Base-by-base conservation (phyloP, 1,140 invertebrate species). In the Monochamus saltuarius region DNA sequence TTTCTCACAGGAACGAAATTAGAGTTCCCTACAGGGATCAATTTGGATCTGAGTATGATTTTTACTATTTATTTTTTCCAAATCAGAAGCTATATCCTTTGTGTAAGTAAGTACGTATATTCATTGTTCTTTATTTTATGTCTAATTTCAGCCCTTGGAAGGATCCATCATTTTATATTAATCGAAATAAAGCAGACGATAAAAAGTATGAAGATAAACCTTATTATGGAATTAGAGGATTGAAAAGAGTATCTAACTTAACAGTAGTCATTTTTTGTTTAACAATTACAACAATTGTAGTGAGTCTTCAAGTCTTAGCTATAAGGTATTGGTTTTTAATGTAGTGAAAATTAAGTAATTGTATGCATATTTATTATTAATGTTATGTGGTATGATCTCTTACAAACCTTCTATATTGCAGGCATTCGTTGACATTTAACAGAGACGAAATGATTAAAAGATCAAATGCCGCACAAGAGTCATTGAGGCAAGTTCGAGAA, bases 141-240 rank as follows among this genome's bases (percentile, higher is more conserved):
- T 53, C 50, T 59, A 72, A 73, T 64, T 75, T 71, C 64, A 73
- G 72, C 39, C 64, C 72, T 29, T 78, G 70, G 71, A 75, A 61
- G 34, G 71, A 73, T 64, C 65, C 61, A 16, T 50, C 50, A 2
- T 70, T 73, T 65, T 72, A 69, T 56, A 45, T 49, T 13, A 64
- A 73, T 42, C 61, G 68, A 75, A 46, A 70, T 71, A 64, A 74
- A 66, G 43, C 70, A 56, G 39, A 74, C 56, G 64, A 75, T 50
- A 61, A 70, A 40, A 60, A 61, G 45, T 67, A 75, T 43, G 71
- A 77, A 58, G 63, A 73, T 10, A 70, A 74, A 7, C 68, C 76
- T 1, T 86, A 85, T 64, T 87, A 87, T 79, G 83, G 84, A 3
- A 77, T 85, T 0, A 78, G 76, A 64, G 84, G 84, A 4, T 36